phyloP scores from a whole-genome alignment of 2,797 vertebrate species.

The Sus cebifrons region DNA sequence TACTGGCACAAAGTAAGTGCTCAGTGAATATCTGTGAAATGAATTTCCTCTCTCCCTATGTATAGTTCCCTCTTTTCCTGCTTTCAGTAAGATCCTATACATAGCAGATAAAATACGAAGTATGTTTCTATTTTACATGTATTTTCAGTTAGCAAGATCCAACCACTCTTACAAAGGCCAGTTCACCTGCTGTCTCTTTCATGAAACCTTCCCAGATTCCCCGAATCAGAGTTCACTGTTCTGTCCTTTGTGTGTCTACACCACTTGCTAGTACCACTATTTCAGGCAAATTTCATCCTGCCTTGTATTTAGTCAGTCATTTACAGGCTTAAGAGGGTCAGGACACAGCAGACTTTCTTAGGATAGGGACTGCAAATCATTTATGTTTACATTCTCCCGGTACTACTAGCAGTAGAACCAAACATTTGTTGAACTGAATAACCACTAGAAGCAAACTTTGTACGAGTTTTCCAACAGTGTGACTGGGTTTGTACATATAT shows the following conservation, averaged over 20 bases:
- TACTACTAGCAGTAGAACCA: neutral
- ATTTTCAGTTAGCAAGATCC: slow-evolving; percentile 62
- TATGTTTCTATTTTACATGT: slow-evolving; percentile 43
- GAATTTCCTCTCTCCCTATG: neutral
- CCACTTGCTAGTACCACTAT: neutral
- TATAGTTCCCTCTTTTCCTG: neutral
- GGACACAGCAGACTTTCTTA: slow-evolving; percentile 11
- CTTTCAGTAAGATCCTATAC: slow-evolving; percentile 3
- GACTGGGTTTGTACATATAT: slow-evolving; percentile 38
- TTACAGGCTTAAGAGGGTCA: neutral
- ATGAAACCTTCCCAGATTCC: neutral
- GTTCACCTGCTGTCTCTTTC: slow-evolving; percentile 16
- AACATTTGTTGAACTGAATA: slow-evolving; percentile 47
- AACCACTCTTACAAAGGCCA: neutral
- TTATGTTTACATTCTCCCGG: neutral
- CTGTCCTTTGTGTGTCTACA: neutral
- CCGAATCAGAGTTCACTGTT: slow-evolving; percentile 29
- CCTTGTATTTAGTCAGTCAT: slow-evolving; percentile 6
- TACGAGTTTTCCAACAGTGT: slow-evolving; percentile 35
- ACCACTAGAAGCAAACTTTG: slow-evolving; percentile 57
- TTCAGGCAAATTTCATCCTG: slow-evolving; percentile 27
- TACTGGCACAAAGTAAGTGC: neutral
- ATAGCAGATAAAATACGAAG: slow-evolving; percentile 24
- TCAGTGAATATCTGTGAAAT: slow-evolving; percentile 2
- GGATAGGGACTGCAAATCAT: neutral